Evolutionary conservation across 2,888 invertebrate species (phyloP).

Genomic region (Endomychus coccineus): DNA sequence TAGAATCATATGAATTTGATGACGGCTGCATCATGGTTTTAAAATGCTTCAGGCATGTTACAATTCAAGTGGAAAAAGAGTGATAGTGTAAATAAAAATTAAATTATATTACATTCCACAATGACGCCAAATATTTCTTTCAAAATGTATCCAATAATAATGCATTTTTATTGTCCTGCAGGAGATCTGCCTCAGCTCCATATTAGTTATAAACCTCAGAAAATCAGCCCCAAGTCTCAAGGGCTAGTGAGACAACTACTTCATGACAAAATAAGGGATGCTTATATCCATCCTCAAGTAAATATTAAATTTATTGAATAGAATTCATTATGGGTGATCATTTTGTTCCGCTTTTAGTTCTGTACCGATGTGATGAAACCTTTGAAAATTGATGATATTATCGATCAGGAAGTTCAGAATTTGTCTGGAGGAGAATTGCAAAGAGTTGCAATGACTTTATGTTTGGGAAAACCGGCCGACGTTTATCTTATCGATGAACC

Average conservation of each 20-base stretch:
- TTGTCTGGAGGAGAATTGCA: constrained; percentile 99
- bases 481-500: constrained; percentile 99
- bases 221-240: constrained; percentile 96
- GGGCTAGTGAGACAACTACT: constrained; percentile 87
- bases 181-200: constrained; percentile 82
- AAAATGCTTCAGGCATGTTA: no score
- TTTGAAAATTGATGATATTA: constrained; percentile 91
- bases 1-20: no score
- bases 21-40: no score
- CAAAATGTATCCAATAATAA: background rate
- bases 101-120: no score
- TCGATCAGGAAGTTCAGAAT: constrained; percentile 97
- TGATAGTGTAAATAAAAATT: no score
- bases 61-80: no score
- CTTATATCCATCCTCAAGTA: constrained; percentile 91
- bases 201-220: constrained; percentile 99
- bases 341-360: constrained; percentile 55
- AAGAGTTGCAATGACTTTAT: constrained; percentile 90
- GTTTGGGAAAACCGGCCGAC: constrained; percentile 97
- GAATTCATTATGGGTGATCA: background rate
- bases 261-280: constrained; percentile 95
- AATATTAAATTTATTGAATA: no score
- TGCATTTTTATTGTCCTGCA: constrained; percentile 17
- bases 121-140: no score
- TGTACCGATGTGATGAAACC: constrained; percentile 99